phyloP scores from a whole-genome alignment of 2,888 invertebrate species.

The Perizoma affinitatum region DNA sequence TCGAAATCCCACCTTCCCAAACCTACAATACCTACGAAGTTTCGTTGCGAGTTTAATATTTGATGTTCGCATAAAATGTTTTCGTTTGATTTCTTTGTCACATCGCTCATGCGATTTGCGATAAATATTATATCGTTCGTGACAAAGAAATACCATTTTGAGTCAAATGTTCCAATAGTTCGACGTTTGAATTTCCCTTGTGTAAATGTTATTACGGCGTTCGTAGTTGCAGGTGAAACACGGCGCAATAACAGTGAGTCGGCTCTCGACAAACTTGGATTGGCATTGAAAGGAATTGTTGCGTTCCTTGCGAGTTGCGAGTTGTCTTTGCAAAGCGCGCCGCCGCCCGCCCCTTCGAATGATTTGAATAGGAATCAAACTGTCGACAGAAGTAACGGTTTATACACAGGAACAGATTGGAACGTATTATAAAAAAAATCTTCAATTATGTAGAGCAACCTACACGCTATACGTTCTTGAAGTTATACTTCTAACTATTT shows the following conservation, averaged over 20 bases:
- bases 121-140: slow-evolving; percentile 73
- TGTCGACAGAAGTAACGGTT: slow-evolving; percentile 14
- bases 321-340: slow-evolving; percentile 18
- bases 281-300: slow-evolving; percentile 50
- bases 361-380: slow-evolving; percentile 22
- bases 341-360: slow-evolving; percentile 9
- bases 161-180: slow-evolving; percentile 79
- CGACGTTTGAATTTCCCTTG: slow-evolving; percentile 81
- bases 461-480: background rate
- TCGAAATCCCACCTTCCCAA: slow-evolving; percentile 15
- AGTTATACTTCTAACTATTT: too few relatives aligned
- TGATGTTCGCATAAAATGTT: slow-evolving; percentile 53
- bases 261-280: slow-evolving; percentile 56
- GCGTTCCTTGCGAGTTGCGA: slow-evolving; percentile 24
- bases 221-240: slow-evolving; percentile 73
- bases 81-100: slow-evolving; percentile 71
- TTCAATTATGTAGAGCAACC: background rate
- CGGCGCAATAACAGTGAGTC: slow-evolving; percentile 65
- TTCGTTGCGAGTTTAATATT: slow-evolving; percentile 51
- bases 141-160: slow-evolving; percentile 80
- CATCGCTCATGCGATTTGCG: slow-evolving; percentile 60
- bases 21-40: slow-evolving; percentile 27
- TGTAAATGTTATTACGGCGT: slow-evolving; percentile 79
- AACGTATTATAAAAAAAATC: background rate
- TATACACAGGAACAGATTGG: slow-evolving; percentile 8